Base-by-base conservation (phyloP, 2,888 invertebrate species). In the Chalcis sispes region DNA sequence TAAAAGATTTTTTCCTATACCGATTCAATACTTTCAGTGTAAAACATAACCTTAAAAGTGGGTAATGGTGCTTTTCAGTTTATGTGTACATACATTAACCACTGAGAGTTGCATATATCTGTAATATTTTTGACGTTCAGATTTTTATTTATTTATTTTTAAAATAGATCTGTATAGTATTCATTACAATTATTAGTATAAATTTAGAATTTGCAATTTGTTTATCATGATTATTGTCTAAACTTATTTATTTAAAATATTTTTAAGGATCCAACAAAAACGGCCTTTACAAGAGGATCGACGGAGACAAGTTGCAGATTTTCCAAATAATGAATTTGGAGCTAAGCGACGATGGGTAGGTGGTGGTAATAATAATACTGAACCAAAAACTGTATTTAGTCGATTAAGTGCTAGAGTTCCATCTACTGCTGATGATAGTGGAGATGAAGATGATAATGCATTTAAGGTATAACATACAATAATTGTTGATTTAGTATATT, bases 341-440 rank as follows among this genome's bases (percentile, higher is more conserved):
- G 80, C 83, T 15, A 89, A 88, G 75, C 82, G 87, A 59, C 83
- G 88, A 65, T 87, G 88, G 85, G 86, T 86, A 52, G 77, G 80
- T 2, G 82, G 85, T 42, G 32, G 32, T 32, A 50, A 18, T 2
- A 77, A 75, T 46, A 84, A 82, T 23, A 78, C 81, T 7, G 88
- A 89, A 79, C 88, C 88, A 36, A 89, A 89, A 81, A 89, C 88
- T 69, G 88, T 88, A 72, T 89, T 89, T 73, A 88, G 88, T 82
- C 84, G 88, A 15, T 82, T 89, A 67, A 89, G 88, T 78, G 88
- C 88, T 25, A 82, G 87, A 67, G 86, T 88, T 58, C 84, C 87
- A 52, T 87, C 87, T 27, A 88, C 85, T 81, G 85, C 86, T 1
- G 88, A 89, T 79, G 88, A 88, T 52, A 88, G 88, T 74, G 88